Evolutionary conservation across 2,888 invertebrate genomes (phyloP), one percentile per base, ranked within the genome.

Genomic region (Harpalus rufipes): DNA sequence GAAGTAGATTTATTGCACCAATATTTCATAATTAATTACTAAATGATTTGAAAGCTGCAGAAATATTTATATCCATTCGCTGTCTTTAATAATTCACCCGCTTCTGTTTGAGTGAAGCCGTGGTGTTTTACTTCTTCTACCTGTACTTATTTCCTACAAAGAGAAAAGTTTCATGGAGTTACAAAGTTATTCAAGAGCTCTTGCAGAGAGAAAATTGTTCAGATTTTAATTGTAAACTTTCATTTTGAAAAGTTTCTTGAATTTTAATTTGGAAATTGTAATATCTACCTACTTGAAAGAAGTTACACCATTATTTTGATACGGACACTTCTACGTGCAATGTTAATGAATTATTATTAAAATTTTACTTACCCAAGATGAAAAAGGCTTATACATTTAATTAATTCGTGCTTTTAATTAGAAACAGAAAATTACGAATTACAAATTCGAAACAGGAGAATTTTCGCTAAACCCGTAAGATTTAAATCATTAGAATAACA

Each of bases 161-260:
- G 51, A 74, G 72, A 44, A 74, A 44, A 74, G 72, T 74, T 74
- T 74, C 44, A 44, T 74, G 44, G 72, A 74, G 72, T 74, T 74
- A 8, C 44, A 44, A 74, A 74, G 41, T 74, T 74, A 74, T 74
- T 74, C 72, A 74, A 44, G 44, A 74, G 44, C 44, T 74, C 41
- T 74, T 39, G 39, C 41, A 7, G 44, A 14, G 44, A 44, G 72
- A 74, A 74, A 74, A 44, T 72, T 74, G 72, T 74, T 74, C 72
- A 44, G 44, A 44, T 74, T 74, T 74, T 74, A 74, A 74, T 74
- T 74, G 72, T 74, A 44, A 51, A 44, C 41, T 74, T 74, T 51
- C 72, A 74, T 44, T 74, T 44, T 74, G 72, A 44, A 74, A 74
- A 74, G 72, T 74, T 74, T 74, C 72, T 74, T 74, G 72, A 74